Evolutionary conservation across 1,140 invertebrate species (phyloP).

Genomic region (Pollicipes pollicipes): DNA sequence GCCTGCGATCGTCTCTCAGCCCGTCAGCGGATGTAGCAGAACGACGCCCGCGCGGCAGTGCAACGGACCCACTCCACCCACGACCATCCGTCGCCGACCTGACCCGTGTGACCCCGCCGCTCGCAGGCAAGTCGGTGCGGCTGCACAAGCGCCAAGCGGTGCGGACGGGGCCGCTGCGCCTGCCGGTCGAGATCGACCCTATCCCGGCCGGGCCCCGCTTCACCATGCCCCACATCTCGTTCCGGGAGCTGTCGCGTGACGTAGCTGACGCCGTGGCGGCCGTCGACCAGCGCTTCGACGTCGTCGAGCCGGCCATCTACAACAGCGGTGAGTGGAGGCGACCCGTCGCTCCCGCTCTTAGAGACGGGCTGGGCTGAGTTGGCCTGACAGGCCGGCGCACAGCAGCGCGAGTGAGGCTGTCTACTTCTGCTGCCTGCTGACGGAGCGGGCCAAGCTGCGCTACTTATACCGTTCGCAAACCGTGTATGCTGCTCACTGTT

Average conservation of each 20-base stretch:
- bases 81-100: neutral
- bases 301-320: conserved; percentile 25
- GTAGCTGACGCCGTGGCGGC: conserved; percentile 22
- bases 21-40: too few species aligned
- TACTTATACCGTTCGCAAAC: too few species aligned
- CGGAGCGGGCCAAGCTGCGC: too few species aligned
- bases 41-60: too few species aligned
- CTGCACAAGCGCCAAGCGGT: conserved; percentile 17
- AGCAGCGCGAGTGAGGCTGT: too few species aligned
- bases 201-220: conserved; percentile 21
- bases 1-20: too few species aligned
- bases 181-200: conserved; percentile 20
- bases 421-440: too few species aligned
- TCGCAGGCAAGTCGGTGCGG: neutral
- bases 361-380: too few species aligned
- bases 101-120: neutral
- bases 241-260: conserved; percentile 24
- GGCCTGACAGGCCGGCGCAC: too few species aligned
- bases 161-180: conserved; percentile 16
- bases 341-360: too few species aligned
- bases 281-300: conserved; percentile 24
- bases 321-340: conserved; percentile 21
- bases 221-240: conserved; percentile 25
- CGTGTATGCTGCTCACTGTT: too few species aligned
- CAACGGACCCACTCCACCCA: too few species aligned